Evolutionary conservation across 2,797 vertebrate genomes (phyloP), one percentile per base, ranked within the genome.

Genomic region (Xenentodon cancila): DNA sequence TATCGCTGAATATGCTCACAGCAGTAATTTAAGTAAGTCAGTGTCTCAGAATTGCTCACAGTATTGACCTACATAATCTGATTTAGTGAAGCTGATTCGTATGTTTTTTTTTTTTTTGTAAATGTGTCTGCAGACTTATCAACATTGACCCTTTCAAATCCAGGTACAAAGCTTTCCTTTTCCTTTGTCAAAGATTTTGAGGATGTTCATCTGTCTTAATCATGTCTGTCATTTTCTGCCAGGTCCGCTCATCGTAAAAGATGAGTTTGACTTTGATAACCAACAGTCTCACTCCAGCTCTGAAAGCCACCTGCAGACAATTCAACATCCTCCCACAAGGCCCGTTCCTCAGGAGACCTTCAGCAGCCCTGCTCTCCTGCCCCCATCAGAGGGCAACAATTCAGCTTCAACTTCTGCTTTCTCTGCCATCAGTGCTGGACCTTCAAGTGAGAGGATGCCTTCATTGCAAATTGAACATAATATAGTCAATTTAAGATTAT

Each of bases 261-360:
- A 99, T 66, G 97, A 99, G 73, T 98, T 96, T 54, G 97, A 98
- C 84, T 98, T 95, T 51, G 97, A 98, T 68, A 95, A 91, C 61
- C 96, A 94, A 81, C 93, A 94, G 3, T 94, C 96, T 0, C 92
- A 97, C 80, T 89, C 93, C 6, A 93, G 95, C 65, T 91, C 94
- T 1, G 97, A 99, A 80, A 94, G 93, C 20, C 92, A 92, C 85
- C 93, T 96, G 79, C 97, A 97, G 82, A 98, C 96, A 46, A 97
- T 98, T 76, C 97, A 97, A 73, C 97, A 99, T 71, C 97, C 96
- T 1, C 95, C 96, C 1, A 94, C 95, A 17, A 93, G 95, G 84
- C 79, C 95, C 0, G 84, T 88, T 21, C 90, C 94, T 0, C 89
- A 91, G 0, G 96, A 98, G 70, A 82, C 93, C 19, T 99, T 96